Percentiles rank a stretch among this genome's conserved stretches.
Conservation (phyloP, 2,113 vertebrate species). For the Connochaetes taurinus region DNA sequence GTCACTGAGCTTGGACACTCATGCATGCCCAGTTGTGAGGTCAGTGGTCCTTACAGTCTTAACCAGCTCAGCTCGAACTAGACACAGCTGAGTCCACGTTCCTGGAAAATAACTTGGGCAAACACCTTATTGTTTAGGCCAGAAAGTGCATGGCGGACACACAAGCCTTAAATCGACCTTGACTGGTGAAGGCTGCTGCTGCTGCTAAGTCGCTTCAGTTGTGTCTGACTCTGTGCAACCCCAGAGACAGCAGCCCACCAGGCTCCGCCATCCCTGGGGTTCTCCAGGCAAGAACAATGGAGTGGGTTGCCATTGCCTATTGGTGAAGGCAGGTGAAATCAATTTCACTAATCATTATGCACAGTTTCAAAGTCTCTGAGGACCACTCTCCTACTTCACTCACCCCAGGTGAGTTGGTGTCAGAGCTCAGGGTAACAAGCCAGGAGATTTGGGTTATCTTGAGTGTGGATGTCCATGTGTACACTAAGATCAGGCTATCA, state of each 20-base stretch:
- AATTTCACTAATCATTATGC: neutral
- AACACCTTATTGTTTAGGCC: neutral
- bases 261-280: too few species aligned
- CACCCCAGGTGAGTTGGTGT: neutral
- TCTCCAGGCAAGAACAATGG: too few species aligned
- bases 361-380: neutral
- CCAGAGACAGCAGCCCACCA: too few species aligned
- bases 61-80: neutral
- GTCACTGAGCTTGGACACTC: neutral
- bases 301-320: too few species aligned
- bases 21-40: accelerated
- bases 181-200: neutral
- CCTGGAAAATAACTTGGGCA: neutral
- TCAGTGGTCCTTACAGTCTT: neutral
- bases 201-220: too few species aligned
- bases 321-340: neutral
- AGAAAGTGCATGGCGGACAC: neutral
- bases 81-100: neutral
- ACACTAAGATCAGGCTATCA: neutral
- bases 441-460: neutral
- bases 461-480: neutral
- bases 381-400: neutral
- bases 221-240: too few species aligned
- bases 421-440: neutral
- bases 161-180: neutral